A percentile compares a stretch with the other conserved stretches of the same genome.
These are phyloP conservation scores for Colaptes auratus DNA, from an alignment of 2,113 vertebrate genomes.

Conservation along the genomic window DNA sequence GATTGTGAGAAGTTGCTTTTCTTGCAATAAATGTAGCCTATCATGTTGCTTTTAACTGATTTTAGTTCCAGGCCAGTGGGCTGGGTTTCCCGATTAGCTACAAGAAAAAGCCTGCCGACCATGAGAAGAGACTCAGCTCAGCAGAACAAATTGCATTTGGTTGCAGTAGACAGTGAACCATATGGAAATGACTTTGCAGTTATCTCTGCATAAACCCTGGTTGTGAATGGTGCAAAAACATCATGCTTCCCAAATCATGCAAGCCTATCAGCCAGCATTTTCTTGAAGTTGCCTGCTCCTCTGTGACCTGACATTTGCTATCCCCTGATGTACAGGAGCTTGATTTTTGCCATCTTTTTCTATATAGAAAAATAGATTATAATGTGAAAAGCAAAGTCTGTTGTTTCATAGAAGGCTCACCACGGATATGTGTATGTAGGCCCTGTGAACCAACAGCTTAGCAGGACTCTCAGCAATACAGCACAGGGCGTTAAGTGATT, in stretches of 20 bases:
- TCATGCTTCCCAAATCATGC: background rate
- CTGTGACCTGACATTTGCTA: background rate
- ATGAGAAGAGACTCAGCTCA: background rate
- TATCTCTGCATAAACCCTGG: background rate
- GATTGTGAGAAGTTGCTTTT: background rate
- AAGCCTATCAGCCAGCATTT: background rate
- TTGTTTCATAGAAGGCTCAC: background rate
- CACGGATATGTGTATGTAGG: accelerated
- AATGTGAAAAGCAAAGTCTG: accelerated
- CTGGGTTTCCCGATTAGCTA: conserved; percentile 5
- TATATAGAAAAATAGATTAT: background rate
- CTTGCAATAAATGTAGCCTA: background rate
- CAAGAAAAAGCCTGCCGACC: background rate
- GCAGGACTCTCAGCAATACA: background rate
- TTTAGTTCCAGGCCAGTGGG: background rate
- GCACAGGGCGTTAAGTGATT: background rate
- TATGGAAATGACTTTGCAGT: background rate
- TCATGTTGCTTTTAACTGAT: background rate
- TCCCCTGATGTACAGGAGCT: background rate
- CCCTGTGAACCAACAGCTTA: accelerated
- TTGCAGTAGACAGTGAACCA: background rate
- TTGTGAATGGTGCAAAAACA: background rate
- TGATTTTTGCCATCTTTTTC: background rate
- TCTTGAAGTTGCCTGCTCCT: background rate
- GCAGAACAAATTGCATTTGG: background rate